Evolutionary conservation across 2,888 invertebrate genomes (phyloP).

Genomic region (Arge pagana): DNA sequence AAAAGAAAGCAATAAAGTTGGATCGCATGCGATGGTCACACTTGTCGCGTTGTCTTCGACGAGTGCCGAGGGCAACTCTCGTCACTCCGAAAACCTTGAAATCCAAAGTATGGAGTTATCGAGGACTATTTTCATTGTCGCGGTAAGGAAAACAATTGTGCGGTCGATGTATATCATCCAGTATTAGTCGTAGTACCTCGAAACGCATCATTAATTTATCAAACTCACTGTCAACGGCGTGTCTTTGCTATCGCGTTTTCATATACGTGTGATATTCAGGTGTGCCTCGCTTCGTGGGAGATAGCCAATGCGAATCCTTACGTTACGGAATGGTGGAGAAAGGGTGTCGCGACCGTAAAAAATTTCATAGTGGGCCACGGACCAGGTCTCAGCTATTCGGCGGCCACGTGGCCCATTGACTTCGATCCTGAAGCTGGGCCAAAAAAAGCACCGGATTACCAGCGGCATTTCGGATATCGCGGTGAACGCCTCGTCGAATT

Average conservation of each 20-base stretch:
- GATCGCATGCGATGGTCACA: slow-evolving; percentile 8
- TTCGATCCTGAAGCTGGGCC: slow-evolving; percentile 39
- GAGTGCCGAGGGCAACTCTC: neutral
- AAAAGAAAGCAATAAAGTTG: slow-evolving; percentile 13
- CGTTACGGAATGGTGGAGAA: slow-evolving; percentile 5
- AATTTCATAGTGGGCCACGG: slow-evolving; percentile 1
- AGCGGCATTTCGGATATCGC: slow-evolving; percentile 40
- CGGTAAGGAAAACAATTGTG: too few relatives aligned
- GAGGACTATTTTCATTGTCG: slow-evolving; percentile 1
- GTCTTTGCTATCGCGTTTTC: too few relatives aligned
- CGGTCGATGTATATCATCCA: too few relatives aligned
- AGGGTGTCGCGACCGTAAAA: slow-evolving; percentile 6
- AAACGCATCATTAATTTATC: too few relatives aligned
- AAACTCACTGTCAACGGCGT: too few relatives aligned
- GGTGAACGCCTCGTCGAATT: slow-evolving; percentile 43
- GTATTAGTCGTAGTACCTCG: too few relatives aligned
- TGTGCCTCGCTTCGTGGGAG: slow-evolving; percentile 23
- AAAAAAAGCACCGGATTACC: slow-evolving; percentile 34
- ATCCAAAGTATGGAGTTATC: neutral
- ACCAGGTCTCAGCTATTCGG: slow-evolving; percentile 9
- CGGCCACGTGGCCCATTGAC: slow-evolving; percentile 21
- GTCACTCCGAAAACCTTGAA: neutral
- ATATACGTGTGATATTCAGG: slow-evolving; percentile 1
- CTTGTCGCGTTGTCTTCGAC: slow-evolving; percentile 16
- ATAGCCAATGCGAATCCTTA: slow-evolving; percentile 8